Evolutionary conservation across 2,797 vertebrate species (phyloP).

Genomic region (Malacoctenus gilli): DNA sequence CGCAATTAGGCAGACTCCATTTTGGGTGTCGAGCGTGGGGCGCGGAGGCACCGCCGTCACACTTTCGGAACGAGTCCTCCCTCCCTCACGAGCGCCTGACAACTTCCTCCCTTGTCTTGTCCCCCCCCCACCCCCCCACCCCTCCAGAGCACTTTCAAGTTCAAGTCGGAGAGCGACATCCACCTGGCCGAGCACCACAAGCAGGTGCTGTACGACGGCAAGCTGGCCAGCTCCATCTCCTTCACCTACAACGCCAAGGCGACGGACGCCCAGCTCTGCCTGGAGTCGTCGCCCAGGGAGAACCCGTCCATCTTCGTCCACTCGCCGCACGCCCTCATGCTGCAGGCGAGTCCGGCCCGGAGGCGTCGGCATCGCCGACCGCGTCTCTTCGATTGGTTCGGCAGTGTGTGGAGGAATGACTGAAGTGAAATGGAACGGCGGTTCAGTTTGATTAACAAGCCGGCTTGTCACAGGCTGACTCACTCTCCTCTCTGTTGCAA

Average conservation of each 20-base stretch:
- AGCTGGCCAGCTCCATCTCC: conserved; percentile 94
- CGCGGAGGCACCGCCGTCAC: conserved; percentile 20
- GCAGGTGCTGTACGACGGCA: conserved; percentile 94
- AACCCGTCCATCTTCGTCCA: conserved; percentile 97
- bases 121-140: neutral
- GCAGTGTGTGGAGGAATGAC: conserved; percentile 14
- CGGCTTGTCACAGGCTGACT: conserved; percentile 21
- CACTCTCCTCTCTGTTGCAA: neutral
- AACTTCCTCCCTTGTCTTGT: neutral
- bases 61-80: conserved; percentile 13
- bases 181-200: conserved; percentile 97
- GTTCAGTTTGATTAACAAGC: conserved; percentile 17
- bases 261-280: conserved; percentile 94
- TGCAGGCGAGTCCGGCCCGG: conserved; percentile 83
- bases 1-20: conserved; percentile 68
- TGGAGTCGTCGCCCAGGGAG: conserved; percentile 96
- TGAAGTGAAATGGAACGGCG: conserved; percentile 21
- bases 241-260: conserved; percentile 98
- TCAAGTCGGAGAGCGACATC: conserved; percentile 97
- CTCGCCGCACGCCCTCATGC: conserved; percentile 95
- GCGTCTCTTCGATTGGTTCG: conserved; percentile 15
- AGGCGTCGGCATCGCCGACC: conserved; percentile 7
- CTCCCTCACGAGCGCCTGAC: neutral
- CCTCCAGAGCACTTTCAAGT: conserved; percentile 94
- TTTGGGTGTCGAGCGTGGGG: conserved; percentile 53